These are phyloP conservation scores for Mirza zaza DNA, from an alignment of 2,113 vertebrate species.

Conservation along the genomic window DNA sequence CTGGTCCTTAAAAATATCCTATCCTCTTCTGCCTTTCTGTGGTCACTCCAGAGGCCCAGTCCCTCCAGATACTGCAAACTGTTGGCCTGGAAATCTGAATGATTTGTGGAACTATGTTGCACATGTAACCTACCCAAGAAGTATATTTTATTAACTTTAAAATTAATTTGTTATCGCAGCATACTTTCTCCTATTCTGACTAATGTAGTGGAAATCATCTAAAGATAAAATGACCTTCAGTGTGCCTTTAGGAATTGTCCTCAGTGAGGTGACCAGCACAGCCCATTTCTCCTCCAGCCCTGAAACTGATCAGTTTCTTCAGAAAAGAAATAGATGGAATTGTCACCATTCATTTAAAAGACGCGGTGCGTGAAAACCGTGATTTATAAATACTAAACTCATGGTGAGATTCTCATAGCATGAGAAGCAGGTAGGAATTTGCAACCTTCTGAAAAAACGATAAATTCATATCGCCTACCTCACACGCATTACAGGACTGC, in stretches of 20 bases:
- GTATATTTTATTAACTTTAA: conserved; percentile 7
- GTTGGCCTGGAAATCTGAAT: neutral
- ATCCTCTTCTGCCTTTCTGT: neutral
- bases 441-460: neutral
- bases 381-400: neutral
- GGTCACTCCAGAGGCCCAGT: neutral
- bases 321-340: neutral
- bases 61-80: neutral
- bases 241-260: neutral
- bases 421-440: neutral
- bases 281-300: neutral
- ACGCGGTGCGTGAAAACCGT: neutral
- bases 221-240: neutral
- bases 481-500: neutral
- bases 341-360: neutral
- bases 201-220: neutral
- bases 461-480: neutral
- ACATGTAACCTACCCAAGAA: neutral
- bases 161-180: conserved; percentile 38
- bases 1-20: neutral
- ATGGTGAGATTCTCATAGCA: neutral
- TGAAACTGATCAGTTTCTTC: neutral
- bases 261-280: neutral
- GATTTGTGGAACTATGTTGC: neutral
- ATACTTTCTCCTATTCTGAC: neutral